phyloP scores from a whole-genome alignment of 2,888 invertebrate species.

The Synergus gifuensis region DNA sequence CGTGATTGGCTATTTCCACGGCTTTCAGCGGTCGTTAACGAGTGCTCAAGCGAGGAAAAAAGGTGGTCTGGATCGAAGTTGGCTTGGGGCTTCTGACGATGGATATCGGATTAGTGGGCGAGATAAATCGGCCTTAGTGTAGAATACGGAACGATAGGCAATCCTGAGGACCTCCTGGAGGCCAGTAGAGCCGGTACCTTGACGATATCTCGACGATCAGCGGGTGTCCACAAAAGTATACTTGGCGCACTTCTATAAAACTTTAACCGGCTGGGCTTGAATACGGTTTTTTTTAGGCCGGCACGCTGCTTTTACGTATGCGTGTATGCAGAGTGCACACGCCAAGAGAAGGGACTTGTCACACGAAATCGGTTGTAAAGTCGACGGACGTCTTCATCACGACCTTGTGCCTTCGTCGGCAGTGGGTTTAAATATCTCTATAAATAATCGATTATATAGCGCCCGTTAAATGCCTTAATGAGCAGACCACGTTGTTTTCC shows the following conservation, averaged over 20 bases:
- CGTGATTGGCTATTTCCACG: conserved; percentile 66
- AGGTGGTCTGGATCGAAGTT: conserved; percentile 15
- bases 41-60: conserved; percentile 43
- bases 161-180: conserved; percentile 61
- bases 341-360: conserved; percentile 55
- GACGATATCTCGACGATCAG: conserved; percentile 60
- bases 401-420: conserved; percentile 46
- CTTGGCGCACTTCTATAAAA: conserved; percentile 62
- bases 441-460: conserved; percentile 76
- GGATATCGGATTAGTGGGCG: conserved; percentile 64
- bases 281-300: not conserved
- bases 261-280: conserved; percentile 17
- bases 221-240: conserved; percentile 68
- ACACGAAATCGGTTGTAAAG: conserved; percentile 69
- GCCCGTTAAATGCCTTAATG: conserved; percentile 72
- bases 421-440: conserved; percentile 65
- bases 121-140: conserved; percentile 65
- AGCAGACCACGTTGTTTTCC: conserved; percentile 63
- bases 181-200: conserved; percentile 45
- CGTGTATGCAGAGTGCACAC: conserved; percentile 43
- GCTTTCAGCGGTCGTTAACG: conserved; percentile 62
- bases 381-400: conserved; percentile 71
- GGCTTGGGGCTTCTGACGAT: conserved; percentile 10
- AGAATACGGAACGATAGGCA: conserved; percentile 55
- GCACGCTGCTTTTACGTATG: conserved; percentile 31